phyloP scores from a whole-genome alignment of 2,113 vertebrate species.

The Dasypus novemcinctus region DNA sequence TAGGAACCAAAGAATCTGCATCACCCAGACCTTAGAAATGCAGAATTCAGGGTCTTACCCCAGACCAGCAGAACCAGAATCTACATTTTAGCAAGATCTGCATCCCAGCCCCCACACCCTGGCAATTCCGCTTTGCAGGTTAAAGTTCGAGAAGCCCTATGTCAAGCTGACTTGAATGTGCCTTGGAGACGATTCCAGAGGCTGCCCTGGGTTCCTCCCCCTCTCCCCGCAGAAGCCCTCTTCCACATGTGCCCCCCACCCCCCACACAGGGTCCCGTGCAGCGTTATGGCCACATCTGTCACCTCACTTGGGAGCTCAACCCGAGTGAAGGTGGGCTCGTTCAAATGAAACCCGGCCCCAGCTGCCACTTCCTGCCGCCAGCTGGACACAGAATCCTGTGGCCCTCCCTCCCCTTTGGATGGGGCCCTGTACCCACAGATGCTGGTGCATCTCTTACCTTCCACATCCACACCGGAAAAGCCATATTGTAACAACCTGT shows the following conservation, averaged over 20 bases:
- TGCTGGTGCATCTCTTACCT: neutral
- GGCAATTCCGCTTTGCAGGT: neutral
- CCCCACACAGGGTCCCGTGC: too few relatives aligned
- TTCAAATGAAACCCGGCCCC: neutral
- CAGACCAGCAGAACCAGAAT: neutral
- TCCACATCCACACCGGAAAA: neutral
- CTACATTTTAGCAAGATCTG: neutral
- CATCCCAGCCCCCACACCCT: accelerated
- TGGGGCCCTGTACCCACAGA: neutral
- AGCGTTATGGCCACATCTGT: too few relatives aligned
- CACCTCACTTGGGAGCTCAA: neutral
- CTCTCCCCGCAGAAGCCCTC: neutral
- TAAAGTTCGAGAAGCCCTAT: neutral
- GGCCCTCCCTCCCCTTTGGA: too few relatives aligned
- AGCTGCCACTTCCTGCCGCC: neutral
- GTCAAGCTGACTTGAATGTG: neutral
- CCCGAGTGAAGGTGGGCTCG: neutral
- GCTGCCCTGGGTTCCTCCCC: neutral
- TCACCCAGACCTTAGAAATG: neutral
- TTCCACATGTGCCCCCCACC: neutral
- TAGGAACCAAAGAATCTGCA: accelerated
- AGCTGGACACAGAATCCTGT: accelerated
- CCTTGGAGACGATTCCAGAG: neutral
- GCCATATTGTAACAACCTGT: neutral
- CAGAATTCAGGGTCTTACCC: neutral